Evolutionary conservation across 2,113 vertebrate species (phyloP).

Genomic region (Charina bottae): DNA sequence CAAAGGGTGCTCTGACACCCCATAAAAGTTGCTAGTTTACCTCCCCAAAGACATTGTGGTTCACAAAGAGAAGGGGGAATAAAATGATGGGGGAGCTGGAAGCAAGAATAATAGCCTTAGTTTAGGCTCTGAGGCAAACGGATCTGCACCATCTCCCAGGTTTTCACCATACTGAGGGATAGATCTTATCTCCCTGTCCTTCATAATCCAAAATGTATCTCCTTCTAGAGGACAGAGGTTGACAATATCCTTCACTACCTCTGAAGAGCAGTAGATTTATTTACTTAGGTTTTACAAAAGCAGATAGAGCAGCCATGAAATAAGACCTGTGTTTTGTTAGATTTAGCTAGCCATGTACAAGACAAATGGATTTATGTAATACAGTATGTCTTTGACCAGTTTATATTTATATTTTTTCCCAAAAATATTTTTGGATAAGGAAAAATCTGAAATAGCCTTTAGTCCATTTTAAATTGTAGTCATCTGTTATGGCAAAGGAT

Average conservation of each 20-base stretch:
- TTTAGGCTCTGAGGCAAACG: background rate
- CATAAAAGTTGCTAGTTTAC: constrained; percentile 32
- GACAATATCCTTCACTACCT: background rate
- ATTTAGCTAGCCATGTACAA: background rate
- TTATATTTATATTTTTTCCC: background rate
- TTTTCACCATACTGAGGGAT: background rate
- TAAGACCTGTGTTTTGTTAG: background rate
- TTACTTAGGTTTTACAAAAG: background rate
- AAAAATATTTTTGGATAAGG: background rate
- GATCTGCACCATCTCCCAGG: background rate
- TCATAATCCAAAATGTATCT: background rate
- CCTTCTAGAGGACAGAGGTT: background rate
- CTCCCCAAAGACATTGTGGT: constrained; percentile 26
- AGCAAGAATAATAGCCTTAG: background rate
- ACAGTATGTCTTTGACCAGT: background rate
- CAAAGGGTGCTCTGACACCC: constrained; percentile 26
- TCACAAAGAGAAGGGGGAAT: constrained; percentile 7
- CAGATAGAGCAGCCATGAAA: background rate
- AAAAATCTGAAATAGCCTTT: background rate
- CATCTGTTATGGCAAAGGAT: background rate
- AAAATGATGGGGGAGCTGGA: background rate
- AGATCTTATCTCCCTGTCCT: background rate
- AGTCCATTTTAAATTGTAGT: background rate
- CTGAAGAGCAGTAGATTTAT: background rate
- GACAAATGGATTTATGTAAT: background rate